phyloP scores from a whole-genome alignment of 2,113 vertebrate species.

The Aegithalos caudatus region DNA sequence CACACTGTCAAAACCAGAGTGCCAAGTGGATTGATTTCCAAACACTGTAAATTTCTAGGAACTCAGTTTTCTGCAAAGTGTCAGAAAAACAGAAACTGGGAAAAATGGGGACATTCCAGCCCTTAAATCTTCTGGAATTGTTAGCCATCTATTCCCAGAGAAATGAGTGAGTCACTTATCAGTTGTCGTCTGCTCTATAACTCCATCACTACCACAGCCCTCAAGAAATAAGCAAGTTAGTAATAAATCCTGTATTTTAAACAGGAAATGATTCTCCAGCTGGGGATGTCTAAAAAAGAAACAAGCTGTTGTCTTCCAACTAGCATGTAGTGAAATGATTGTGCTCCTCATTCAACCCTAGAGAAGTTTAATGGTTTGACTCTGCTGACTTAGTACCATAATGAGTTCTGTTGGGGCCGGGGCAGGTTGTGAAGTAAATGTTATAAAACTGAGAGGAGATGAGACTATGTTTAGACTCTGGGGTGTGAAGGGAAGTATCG shows the following conservation, averaged over 20 bases:
- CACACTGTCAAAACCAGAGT: neutral
- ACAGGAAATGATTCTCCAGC: slow-evolving; percentile 16
- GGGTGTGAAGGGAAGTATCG: neutral
- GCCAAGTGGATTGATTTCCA: neutral
- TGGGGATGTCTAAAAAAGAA: neutral
- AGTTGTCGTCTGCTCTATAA: neutral
- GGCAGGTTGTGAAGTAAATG: neutral
- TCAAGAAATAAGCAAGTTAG: neutral
- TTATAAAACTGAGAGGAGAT: neutral
- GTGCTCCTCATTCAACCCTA: neutral
- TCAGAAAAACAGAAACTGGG: neutral
- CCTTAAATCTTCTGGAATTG: neutral
- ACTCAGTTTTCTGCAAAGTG: neutral
- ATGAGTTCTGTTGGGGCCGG: neutral
- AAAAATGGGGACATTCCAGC: neutral
- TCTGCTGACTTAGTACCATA: neutral
- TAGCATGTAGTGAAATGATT: neutral
- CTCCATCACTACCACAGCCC: neutral
- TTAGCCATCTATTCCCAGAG: neutral
- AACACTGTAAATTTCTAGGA: neutral
- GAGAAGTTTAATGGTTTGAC: neutral
- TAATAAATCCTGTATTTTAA: slow-evolving; percentile 24
- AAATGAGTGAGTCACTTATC: neutral
- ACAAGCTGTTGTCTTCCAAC: neutral
- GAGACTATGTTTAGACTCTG: neutral